Evolutionary conservation across 2,797 vertebrate genomes (phyloP), one percentile per base, ranked within the genome.

Genomic region (Loriculus beryllinus): DNA sequence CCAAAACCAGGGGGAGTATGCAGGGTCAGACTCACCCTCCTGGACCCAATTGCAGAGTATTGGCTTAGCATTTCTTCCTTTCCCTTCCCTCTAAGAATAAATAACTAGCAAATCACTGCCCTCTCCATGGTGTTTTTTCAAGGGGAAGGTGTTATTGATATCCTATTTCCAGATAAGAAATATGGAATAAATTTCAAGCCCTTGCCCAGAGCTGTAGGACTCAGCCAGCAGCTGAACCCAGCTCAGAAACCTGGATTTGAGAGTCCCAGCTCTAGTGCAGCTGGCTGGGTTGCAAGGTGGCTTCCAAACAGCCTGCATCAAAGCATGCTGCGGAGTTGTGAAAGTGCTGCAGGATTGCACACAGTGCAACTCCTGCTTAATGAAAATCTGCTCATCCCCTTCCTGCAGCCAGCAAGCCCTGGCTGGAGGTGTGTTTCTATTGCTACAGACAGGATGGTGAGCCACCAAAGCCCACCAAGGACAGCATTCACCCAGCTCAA

Each of bases 261-360:
- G 78, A 91, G 88, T 23, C 33, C 4, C 81, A 65, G 70, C 51
- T 59, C 74, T 2, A 19, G 82, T 3, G 2, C 76, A 94, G 91
- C 86, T 13, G 14, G 86, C 82, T 87, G 84, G 86, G 43, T 77
- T 64, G 42, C 75, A 51, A 47, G 60, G 84, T 26, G 10, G 78
- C 65, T 95, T 78, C 86, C 10, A 5, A 70, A 9, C 5, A 82
- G 17, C 89, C 95, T 95, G 95, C 96, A 96, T 95, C 95, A 96
- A 96, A 96, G 96, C 4, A 0, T 0, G 4, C 20, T 40, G 87
- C 43, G 6, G 52, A 42, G 76, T 89, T 94, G 94, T 49, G 86
- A 92, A 94, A 96, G 92, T 51, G 1, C 37, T 48, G 43, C 74
- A 39, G 71, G 12, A 65, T 57, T 93, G 96, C 90, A 51, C 0